phyloP scores from a whole-genome alignment of 2,797 vertebrate species.

The Oophaga sylvatica region DNA sequence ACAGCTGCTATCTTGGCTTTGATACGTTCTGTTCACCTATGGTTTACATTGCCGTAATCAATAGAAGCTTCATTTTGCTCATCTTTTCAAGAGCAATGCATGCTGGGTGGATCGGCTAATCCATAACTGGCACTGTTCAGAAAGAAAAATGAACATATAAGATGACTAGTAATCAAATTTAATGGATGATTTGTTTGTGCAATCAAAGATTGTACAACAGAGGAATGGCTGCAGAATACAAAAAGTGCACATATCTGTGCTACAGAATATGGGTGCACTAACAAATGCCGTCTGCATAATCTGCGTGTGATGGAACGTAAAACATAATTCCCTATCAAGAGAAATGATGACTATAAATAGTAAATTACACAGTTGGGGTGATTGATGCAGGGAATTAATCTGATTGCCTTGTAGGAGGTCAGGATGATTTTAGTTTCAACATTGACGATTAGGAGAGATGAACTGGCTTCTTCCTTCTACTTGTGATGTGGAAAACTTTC shows the following conservation, averaged over 20 bases:
- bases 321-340: constrained; percentile 9
- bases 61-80: constrained; percentile 3
- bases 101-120: constrained; percentile 17
- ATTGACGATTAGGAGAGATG: neutral
- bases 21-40: constrained; percentile 23
- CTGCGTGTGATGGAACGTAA: constrained; percentile 17
- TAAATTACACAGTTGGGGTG: constrained; percentile 21
- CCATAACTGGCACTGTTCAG: neutral
- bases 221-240: neutral
- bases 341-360: constrained; percentile 13
- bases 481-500: neutral
- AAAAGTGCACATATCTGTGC: neutral
- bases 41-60: constrained; percentile 23
- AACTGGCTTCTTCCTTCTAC: neutral
- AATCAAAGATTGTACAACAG: neutral
- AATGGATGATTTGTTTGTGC: neutral
- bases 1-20: neutral
- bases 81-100: constrained; percentile 1
- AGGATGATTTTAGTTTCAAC: neutral
- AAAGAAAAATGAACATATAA: neutral
- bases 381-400: constrained; percentile 14
- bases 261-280: neutral
- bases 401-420: constrained; percentile 22
- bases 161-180: neutral
- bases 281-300: neutral